Conservation (phyloP, 2,888 invertebrate genomes). For the Caenorhabditis sinica region DNA sequence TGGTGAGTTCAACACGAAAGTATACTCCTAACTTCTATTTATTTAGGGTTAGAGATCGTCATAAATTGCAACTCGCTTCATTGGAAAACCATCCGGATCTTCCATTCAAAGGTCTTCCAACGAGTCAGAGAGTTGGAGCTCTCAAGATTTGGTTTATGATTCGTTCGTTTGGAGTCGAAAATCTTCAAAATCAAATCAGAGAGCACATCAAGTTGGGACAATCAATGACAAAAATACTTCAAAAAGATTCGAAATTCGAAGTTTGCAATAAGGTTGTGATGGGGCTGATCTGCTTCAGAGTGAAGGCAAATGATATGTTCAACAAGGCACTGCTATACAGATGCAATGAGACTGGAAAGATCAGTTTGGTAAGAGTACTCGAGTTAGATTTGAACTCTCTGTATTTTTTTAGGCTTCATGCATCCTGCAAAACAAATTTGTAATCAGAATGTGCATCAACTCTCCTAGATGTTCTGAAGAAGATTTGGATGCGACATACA, state of each 20-base stretch:
- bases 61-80: conserved; percentile 48
- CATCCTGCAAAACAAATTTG: conserved; percentile 45
- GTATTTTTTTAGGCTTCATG: conserved; percentile 49
- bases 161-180: conserved; percentile 58
- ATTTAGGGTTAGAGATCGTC: conserved; percentile 58
- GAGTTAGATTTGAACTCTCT: neutral
- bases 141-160: conserved; percentile 63
- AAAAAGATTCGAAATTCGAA: conserved; percentile 53
- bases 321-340: conserved; percentile 52
- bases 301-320: conserved; percentile 53
- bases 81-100: conserved; percentile 46
- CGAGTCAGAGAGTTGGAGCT: conserved; percentile 56
- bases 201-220: conserved; percentile 56
- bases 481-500: conserved; percentile 43
- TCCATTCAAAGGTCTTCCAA: conserved; percentile 54
- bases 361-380: conserved; percentile 44
- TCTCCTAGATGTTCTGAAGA: conserved; percentile 59
- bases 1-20: conserved; percentile 32
- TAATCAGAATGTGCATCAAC: conserved; percentile 57
- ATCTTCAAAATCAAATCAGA: conserved; percentile 62
- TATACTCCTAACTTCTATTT: neutral
- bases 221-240: conserved; percentile 42
- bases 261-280: conserved; percentile 55
- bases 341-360: conserved; percentile 62
- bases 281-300: conserved; percentile 64